These are phyloP conservation scores for Euthynnus affinis DNA, from an alignment of 2,797 vertebrate genomes.

Conservation along the genomic window DNA sequence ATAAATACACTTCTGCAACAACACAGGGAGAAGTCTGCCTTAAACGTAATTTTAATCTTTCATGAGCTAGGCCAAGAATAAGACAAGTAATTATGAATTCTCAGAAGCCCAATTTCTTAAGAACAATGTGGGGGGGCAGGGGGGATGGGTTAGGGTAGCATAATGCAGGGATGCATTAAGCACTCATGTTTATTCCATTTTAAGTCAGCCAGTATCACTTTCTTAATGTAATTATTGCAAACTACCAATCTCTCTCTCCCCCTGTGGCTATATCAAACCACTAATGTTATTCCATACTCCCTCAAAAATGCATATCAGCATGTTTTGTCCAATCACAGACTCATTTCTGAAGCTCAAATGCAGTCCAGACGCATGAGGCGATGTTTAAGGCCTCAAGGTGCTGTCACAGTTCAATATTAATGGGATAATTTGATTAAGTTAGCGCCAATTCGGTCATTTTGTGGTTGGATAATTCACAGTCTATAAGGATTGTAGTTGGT, in stretches of 20 bases:
- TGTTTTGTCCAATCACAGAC: constrained; percentile 69
- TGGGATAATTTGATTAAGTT: constrained; percentile 68
- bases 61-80: constrained; percentile 70
- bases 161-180: constrained; percentile 70
- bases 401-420: constrained; percentile 77
- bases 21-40: constrained; percentile 57
- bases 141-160: constrained; percentile 48
- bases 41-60: constrained; percentile 74
- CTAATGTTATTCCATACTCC: constrained; percentile 70
- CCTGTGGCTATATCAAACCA: constrained; percentile 67
- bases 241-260: constrained; percentile 54
- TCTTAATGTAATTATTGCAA: constrained; percentile 79
- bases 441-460: constrained; percentile 66
- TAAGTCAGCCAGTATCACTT: constrained; percentile 66
- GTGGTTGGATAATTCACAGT: constrained; percentile 69
- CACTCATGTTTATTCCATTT: constrained; percentile 80
- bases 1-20: constrained; percentile 52
- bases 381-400: constrained; percentile 63
- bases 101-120: constrained; percentile 74
- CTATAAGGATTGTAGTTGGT: constrained; percentile 56
- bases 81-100: constrained; percentile 75
- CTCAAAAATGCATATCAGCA: constrained; percentile 78
- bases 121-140: constrained; percentile 50
- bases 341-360: constrained; percentile 66
- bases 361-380: constrained; percentile 45